Base-by-base conservation (phyloP, 2,797 vertebrate species). In the Cuniculus paca region DNA sequence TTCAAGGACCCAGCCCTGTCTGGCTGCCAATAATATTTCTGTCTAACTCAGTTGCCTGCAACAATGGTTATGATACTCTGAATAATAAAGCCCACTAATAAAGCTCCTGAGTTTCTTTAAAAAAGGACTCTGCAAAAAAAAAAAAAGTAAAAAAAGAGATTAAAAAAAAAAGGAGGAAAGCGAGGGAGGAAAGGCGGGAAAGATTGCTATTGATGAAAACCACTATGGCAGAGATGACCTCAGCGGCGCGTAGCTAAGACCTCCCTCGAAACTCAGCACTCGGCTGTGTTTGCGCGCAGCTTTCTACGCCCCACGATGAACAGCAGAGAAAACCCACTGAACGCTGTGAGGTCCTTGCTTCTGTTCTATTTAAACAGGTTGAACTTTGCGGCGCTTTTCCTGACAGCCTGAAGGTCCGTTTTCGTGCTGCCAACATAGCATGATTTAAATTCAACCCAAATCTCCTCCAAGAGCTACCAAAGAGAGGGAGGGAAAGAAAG, bases 401-500 rank as follows among this genome's bases (percentile, higher is more conserved):
- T 56, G 63, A 14, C 45, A 92, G 78, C 90, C 87, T 65, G 26
- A 36, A 86, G 85, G 16, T 95, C 81, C 97, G 45, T 93, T 84
- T 6, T 31, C 88, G 11, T 50, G 56, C 70, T 52, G 72, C 1
- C 52, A 8, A 26, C 54, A 26, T 85, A 28, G 11, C 4, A 10
- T 45, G 0, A 81, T 68, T 56, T 65, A n/a, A 13, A 45, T 77
- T 88, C 26, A 13, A 70, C 42, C 42, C 56, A 22, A n/a, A 5
- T 0, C 74, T 70, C 74, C 58, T 91, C 68, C 86, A n/a, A 39
- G 28, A 65, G 60, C 74, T 34, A n/a, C 79, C 70, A 24, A 17
- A 78, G 84, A 92, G 87, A 85, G 24, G 39, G 12, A 45, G 39
- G 12, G 11, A 45, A 28, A 8, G 58, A 61, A 63, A 24, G 56